Percentiles rank a stretch among this genome's conserved stretches.
Conservation (phyloP, 2,113 vertebrate genomes). For the Carassius carassius region DNA sequence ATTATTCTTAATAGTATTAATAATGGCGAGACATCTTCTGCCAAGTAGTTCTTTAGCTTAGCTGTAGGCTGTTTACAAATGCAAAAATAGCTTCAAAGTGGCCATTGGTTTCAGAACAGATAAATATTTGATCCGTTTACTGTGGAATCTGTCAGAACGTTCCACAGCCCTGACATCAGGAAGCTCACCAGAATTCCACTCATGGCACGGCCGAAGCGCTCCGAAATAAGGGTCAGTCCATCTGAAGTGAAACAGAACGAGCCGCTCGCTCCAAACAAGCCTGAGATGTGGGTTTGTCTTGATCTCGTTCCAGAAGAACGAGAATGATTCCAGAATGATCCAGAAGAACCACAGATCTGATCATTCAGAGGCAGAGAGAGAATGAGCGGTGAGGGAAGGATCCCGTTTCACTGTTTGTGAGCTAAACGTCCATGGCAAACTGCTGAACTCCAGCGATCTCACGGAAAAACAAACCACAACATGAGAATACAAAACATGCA, state of each 20-base stretch:
- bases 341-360: no score
- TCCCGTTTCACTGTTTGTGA: no score
- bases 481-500: no score
- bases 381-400: no score
- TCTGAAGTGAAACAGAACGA: constrained; percentile 25
- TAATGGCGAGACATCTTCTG: neutral
- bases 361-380: no score
- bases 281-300: constrained; percentile 19
- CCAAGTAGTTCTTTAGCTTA: neutral
- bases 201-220: neutral
- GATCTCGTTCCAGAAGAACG: no score
- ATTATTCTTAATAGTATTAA: neutral
- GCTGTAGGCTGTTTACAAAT: neutral
- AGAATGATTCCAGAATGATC: no score
- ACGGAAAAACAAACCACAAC: no score
- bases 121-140: constrained; percentile 14
- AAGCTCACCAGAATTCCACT: constrained; percentile 25
- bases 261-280: no score
- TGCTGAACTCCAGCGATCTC: no score
- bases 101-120: neutral
- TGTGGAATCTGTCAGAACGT: neutral
- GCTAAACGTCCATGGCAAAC: no score
- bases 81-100: neutral
- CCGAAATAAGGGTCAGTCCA: constrained; percentile 18
- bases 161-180: neutral